These are phyloP conservation scores for Blastobasis adustella DNA, from an alignment of 2,888 invertebrate genomes.

Conservation along the genomic window DNA sequence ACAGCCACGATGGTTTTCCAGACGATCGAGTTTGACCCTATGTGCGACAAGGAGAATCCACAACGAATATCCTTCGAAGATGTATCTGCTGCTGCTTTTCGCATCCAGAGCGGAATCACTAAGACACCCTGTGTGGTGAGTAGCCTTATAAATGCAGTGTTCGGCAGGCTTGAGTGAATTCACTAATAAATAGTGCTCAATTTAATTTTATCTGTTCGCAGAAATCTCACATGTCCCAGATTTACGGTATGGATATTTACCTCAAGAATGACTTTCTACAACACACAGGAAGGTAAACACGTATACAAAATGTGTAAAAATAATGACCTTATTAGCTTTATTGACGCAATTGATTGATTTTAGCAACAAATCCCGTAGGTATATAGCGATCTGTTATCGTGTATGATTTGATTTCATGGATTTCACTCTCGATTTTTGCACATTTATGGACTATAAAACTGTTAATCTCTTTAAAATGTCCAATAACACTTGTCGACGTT, in stretches of 20 bases:
- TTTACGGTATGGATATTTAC: slow-evolving; percentile 89
- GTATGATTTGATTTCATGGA: too few relatives aligned
- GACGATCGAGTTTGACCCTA: slow-evolving; percentile 62
- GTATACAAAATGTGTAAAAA: too few relatives aligned
- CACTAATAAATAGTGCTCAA: not conserved
- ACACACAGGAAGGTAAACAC: slow-evolving; percentile 89
- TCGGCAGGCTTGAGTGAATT: not conserved
- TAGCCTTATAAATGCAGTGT: not conserved
- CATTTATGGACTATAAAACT: too few relatives aligned
- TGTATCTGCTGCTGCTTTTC: slow-evolving; percentile 91
- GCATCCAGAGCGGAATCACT: slow-evolving; percentile 87
- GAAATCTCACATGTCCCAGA: slow-evolving; percentile 87
- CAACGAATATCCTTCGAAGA: slow-evolving; percentile 86
- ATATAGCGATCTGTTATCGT: too few relatives aligned
- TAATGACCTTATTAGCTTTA: too few relatives aligned
- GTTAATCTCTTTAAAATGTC: too few relatives aligned
- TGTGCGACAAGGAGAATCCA: slow-evolving; percentile 82
- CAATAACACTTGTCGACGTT: slow-evolving; percentile 6
- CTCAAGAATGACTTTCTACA: slow-evolving; percentile 96
- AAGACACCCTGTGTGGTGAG: slow-evolving; percentile 91
- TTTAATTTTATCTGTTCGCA: slow-evolving; percentile 46
- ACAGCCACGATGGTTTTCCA: slow-evolving; percentile 51
- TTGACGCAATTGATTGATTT: too few relatives aligned
- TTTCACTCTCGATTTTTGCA: too few relatives aligned
- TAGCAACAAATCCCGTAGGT: too few relatives aligned